These are phyloP conservation scores for Macaria notata DNA, from an alignment of 2,888 invertebrate genomes.

Conservation along the genomic window DNA sequence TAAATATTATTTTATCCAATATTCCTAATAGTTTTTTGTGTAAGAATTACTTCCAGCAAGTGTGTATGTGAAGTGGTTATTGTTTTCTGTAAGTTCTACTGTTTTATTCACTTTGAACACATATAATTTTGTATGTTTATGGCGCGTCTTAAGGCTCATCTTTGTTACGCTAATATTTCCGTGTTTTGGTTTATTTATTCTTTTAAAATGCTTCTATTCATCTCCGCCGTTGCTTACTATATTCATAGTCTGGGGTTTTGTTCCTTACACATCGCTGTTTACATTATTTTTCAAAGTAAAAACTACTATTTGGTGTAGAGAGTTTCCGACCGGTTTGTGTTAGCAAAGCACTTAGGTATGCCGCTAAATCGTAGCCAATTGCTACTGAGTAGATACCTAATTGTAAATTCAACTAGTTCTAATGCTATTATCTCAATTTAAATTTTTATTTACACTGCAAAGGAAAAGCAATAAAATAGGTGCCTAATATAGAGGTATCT, in stretches of 20 bases:
- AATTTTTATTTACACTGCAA: too few relatives aligned
- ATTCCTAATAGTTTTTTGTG: conserved; percentile 22
- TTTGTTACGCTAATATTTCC: conserved; percentile 12
- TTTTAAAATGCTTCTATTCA: neutral
- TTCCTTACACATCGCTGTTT: neutral
- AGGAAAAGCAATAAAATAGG: too few relatives aligned
- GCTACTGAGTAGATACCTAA: conserved; percentile 25
- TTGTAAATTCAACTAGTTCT: neutral
- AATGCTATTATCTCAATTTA: too few relatives aligned
- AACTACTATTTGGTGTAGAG: neutral
- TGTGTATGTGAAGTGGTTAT: conserved; percentile 11
- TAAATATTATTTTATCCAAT: conserved; percentile 23
- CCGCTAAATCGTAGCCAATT: conserved; percentile 47
- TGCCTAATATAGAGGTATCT: too few relatives aligned
- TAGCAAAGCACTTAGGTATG: conserved; percentile 33
- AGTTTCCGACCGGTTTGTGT: conserved; percentile 47
- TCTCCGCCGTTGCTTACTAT: neutral
- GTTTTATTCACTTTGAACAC: neutral
- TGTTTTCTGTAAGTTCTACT: conserved; percentile 23
- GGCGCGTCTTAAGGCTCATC: conserved; percentile 16
- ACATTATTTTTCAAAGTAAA: neutral
- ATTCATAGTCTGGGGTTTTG: neutral
- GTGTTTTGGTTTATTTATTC: conserved; percentile 25
- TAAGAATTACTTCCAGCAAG: conserved; percentile 21
- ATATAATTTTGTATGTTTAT: conserved; percentile 7